phyloP scores from a whole-genome alignment of 2,888 invertebrate genomes.

The Caenorhabditis afra region DNA sequence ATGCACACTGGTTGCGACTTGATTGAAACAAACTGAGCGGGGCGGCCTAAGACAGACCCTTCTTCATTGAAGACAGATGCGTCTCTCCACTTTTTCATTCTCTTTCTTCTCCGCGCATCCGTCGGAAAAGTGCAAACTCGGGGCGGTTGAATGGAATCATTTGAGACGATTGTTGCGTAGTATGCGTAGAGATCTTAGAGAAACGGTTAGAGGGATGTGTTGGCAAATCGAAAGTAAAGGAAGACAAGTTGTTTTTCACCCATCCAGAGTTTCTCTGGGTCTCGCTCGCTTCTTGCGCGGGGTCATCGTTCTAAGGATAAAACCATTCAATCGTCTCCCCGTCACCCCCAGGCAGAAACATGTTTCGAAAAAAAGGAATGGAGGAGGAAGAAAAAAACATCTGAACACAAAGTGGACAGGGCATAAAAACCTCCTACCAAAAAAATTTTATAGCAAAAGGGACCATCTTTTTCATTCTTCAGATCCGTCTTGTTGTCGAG shows the following conservation, averaged over 20 bases:
- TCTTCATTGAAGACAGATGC: constrained; percentile 2
- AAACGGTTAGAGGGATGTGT: constrained; percentile 10
- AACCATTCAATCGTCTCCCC: constrained; percentile 3
- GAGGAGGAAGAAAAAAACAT: background rate
- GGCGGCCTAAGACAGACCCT: background rate
- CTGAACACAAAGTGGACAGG: too few species aligned
- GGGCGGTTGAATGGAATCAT: constrained; percentile 41
- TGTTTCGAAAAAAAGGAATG: background rate
- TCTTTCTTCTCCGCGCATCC: background rate
- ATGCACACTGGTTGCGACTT: constrained; percentile 58
- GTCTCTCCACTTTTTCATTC: too few species aligned
- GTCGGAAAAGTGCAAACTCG: constrained; percentile 59
- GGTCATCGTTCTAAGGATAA: constrained; percentile 3
- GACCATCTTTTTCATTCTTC: constrained; percentile 3
- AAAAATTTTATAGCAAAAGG: background rate
- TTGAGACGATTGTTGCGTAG: background rate
- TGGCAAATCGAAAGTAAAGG: constrained; percentile 3
- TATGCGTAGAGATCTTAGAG: constrained; percentile 14
- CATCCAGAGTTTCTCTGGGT: background rate
- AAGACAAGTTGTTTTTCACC: constrained; percentile 24
- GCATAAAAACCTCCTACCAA: too few species aligned
- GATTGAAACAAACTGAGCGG: constrained; percentile 48
- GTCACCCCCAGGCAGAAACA: too few species aligned
- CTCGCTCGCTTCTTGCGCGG: background rate
- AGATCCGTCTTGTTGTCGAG: constrained; percentile 79